Percentiles rank a stretch among this genome's conserved stretches.
Evolutionary conservation across 30 jellyfish, hydroid and myxozoan genomes (phyloP).

Genomic region (Pelagia noctiluca): DNA sequence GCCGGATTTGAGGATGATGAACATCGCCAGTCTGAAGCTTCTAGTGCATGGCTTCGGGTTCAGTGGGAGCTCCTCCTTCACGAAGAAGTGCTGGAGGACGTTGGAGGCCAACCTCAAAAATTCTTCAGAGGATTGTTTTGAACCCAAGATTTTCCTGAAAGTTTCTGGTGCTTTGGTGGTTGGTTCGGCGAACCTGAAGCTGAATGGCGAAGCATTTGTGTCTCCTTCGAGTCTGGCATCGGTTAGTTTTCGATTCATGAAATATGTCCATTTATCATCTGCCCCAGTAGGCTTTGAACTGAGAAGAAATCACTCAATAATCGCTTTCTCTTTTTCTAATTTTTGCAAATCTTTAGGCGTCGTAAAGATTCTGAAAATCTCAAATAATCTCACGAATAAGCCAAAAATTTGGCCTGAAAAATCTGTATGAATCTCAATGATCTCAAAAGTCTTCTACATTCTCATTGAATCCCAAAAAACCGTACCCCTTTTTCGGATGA

Average conservation of each 20-base stretch:
- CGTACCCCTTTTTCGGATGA: no score
- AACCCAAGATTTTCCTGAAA: conserved; percentile 35
- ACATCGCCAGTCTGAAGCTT: conserved; percentile 8
- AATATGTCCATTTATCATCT: no score
- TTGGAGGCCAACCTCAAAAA: background rate
- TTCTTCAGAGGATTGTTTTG: conserved; percentile 11
- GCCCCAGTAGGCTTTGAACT: no score
- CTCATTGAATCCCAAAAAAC: no score
- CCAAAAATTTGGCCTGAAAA: no score
- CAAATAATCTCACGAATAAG: no score
- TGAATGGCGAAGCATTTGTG: conserved; percentile 42
- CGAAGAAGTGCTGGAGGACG: conserved; percentile 18
- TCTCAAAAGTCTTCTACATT: no score
- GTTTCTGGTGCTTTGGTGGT: background rate
- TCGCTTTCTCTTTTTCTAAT: no score
- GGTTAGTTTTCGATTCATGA: conserved; percentile 35
- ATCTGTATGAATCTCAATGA: no score
- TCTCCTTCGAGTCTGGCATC: background rate
- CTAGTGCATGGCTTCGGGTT: conserved; percentile 57
- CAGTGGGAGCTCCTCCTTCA: background rate
- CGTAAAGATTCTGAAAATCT: no score
- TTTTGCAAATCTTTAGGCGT: no score
- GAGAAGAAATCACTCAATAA: no score
- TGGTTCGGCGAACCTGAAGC: background rate
- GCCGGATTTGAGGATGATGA: conserved; percentile 8